Evolutionary conservation across 2,888 invertebrate species (phyloP).

Genomic region (Yponomeuta cagnagella): DNA sequence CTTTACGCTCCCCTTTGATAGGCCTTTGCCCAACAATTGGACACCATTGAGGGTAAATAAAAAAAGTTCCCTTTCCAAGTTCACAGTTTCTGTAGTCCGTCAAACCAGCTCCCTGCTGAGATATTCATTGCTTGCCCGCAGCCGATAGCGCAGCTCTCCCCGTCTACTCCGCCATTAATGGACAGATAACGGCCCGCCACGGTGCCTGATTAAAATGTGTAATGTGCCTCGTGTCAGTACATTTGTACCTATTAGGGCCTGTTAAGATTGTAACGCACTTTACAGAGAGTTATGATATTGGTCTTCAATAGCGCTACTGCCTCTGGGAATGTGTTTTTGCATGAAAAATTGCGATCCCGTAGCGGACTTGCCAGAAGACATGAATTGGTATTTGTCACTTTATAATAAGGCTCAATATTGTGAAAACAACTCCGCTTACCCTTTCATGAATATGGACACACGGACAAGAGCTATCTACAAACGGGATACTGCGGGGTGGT

Average conservation of each 20-base stretch:
- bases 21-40: too few species aligned
- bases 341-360: neutral
- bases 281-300: neutral
- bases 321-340: neutral
- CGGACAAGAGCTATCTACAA: too few species aligned
- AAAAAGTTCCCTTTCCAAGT: neutral
- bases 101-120: neutral
- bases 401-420: neutral
- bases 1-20: too few species aligned
- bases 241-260: conserved; percentile 1
- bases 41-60: too few species aligned
- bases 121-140: neutral
- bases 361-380: neutral
- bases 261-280: neutral
- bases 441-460: too few species aligned
- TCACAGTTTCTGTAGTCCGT: neutral
- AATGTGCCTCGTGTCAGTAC: neutral
- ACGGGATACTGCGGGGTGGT: too few species aligned
- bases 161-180: conserved; percentile 51
- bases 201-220: conserved; percentile 1
- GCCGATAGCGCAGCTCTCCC: conserved; percentile 34
- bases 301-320: neutral
- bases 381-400: neutral
- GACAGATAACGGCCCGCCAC: conserved; percentile 38
- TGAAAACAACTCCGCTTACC: too few species aligned